Evolutionary conservation across 2,888 invertebrate species (phyloP), one percentile per base, ranked within the genome.

Genomic region (Netelia fuscicornis): DNA sequence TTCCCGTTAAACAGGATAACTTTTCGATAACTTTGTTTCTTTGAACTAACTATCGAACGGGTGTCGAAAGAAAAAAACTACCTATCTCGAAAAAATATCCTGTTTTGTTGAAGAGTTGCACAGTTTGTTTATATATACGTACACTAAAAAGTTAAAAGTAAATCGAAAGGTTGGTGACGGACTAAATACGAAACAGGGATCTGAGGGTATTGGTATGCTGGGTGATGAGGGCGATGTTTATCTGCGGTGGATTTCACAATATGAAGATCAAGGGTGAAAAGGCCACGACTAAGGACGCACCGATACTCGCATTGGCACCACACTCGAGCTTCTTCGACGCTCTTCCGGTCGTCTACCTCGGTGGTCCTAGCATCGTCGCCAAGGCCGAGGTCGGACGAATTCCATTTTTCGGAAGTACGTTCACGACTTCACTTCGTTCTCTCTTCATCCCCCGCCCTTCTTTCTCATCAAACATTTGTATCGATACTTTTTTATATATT

Each of bases 241-340:
- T 97, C 87, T 95, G 95, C 74, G 97, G 97, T 81, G 98, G 98
- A 83, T 98, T 98, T 94, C 97, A 97, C 91, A 96, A 96, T 90
- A 95, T 98, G 88, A 96, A 95, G 89, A 95, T 97, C 89, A 96
- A 96, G 92, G 98, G 98, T 74, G 95, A 95, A 86, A 94, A 94
- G 88, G 96, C 96, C 23, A 92, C 94, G 17, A 88, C 95, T 75
- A 95, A 94, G 94, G 97, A 97, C 87, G 98, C 98, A 3, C 98
- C 98, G 1, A 96, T 98, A 87, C 94, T 98, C 86, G 97, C 97
- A 80, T 95, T 98, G 86, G 98, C 98, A 3, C 98, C 98, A 2
- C 99, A 99, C 94, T 98, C 98, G 56, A 96, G 97, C 82, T 98
- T 97, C 96, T 97, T 98, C 94, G 99, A 99, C 94, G 97, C 97